phyloP scores from a whole-genome alignment of 2,113 vertebrate genomes.

The Atrichornis clamosus region DNA sequence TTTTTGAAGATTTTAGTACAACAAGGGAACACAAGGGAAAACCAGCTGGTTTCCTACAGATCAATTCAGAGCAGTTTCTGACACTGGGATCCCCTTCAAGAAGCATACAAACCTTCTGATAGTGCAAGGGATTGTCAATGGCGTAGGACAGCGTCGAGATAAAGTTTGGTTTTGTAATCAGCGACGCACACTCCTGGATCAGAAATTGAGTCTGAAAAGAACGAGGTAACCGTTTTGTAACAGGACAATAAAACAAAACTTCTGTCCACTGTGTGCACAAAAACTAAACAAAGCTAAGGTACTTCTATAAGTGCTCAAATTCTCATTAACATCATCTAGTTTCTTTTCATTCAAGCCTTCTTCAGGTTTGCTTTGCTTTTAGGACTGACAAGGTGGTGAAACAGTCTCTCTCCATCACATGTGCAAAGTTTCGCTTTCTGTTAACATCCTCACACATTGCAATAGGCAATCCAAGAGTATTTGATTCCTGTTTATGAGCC shows the following conservation, averaged over 20 bases:
- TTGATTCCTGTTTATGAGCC: neutral
- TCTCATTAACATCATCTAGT: neutral
- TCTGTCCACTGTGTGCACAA: neutral
- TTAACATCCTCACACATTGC: neutral
- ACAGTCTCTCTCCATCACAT: neutral
- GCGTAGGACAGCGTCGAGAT: slow-evolving; percentile 98
- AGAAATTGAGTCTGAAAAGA: slow-evolving; percentile 96
- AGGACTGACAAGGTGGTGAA: neutral
- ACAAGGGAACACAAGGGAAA: neutral
- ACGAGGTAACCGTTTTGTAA: neutral
- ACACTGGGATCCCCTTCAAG: neutral
- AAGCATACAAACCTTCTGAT: slow-evolving; percentile 90
- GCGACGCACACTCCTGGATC: slow-evolving; percentile 98
- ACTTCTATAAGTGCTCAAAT: neutral
- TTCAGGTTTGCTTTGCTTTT: neutral
- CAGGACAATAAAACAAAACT: neutral
- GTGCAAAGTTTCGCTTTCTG: neutral
- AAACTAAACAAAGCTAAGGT: neutral
- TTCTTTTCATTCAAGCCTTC: neutral
- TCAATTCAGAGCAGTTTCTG: neutral
- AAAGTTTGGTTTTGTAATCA: slow-evolving; percentile 99
- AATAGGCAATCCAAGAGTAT: neutral
- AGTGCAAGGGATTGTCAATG: slow-evolving; percentile 99
- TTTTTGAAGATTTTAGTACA: neutral
- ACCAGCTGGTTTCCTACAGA: neutral